Conservation (phyloP, 2,113 vertebrate genomes). For the Vimba vimba region DNA sequence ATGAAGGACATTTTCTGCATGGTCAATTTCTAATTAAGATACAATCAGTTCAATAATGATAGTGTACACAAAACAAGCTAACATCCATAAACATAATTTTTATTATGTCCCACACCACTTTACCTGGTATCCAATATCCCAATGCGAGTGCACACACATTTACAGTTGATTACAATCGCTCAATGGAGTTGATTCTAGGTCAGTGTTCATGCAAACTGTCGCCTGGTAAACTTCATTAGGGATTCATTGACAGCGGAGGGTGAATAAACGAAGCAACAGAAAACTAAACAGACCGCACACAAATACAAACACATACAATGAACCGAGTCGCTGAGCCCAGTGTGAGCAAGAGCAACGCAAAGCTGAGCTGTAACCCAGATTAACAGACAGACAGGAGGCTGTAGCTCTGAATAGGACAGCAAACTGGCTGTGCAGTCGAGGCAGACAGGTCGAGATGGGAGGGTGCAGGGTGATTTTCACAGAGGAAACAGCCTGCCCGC, state of each 20-base stretch:
- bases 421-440: background rate
- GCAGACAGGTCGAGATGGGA: slow-evolving; percentile 1
- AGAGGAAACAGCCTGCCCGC: slow-evolving; percentile 7
- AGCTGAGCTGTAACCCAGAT: background rate
- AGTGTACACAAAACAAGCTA: slow-evolving; percentile 24
- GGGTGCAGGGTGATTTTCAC: background rate
- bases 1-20: slow-evolving; percentile 17
- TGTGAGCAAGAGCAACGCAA: background rate
- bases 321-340: background rate
- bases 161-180: slow-evolving; percentile 11
- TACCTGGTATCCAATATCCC: background rate
- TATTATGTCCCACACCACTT: background rate
- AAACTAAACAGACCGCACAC: slow-evolving; percentile 7
- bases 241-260: background rate
- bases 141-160: background rate
- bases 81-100: slow-evolving; percentile 21
- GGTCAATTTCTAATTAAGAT: slow-evolving; percentile 31
- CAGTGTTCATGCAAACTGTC: background rate
- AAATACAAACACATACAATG: background rate
- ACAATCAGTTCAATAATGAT: background rate
- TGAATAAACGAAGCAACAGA: background rate
- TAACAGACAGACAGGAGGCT: slow-evolving; percentile 21
- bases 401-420: background rate
- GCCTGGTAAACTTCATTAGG: slow-evolving; percentile 12
- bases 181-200: background rate